Evolutionary conservation across 2,113 vertebrate genomes (phyloP), one percentile per base, ranked within the genome.

Genomic region (Cariama cristata): DNA sequence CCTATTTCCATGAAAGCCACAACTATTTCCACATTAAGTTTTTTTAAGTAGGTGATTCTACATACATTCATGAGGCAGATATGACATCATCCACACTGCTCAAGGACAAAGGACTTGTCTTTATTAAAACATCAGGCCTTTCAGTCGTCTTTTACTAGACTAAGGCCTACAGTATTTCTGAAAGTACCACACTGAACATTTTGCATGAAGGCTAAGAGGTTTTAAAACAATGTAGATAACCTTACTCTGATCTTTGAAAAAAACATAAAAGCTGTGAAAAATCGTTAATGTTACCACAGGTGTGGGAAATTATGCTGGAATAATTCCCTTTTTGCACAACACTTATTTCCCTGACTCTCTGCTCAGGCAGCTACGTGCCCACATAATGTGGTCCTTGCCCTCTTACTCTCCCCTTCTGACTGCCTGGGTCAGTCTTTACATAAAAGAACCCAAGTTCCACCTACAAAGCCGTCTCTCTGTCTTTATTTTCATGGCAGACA

Each of bases 401-500:
- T 96, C 95, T 96, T 96, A 89, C 96, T 96, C 86, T 97, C 95
- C 91, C 94, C 96, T 97, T 91, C 94, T 97, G 91, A 90, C 95
- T 97, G 95, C 95, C 94, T 97, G 96, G 97, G 97, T 97, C 96
- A 97, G 94, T 89, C 95, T 79, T 83, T 76, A 91, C 95, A 97
- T 96, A 97, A 97, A 97, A 96, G 97, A 97, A 44, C 81, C 89
- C 91, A 97, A 97, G 97, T 97, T 97, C 96, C 96, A 97, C 96
- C 96, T 96, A 97, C 97, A 97, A 97, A 97, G 97, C 97, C 14
- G 86, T 96, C 96, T 96, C 96, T 96, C 96, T 94, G 95, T 97
- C 97, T 97, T 97, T 97, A 97, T 97, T 97, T 97, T 95, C 95
- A 96, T 95, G 94, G 96, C 97, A 97, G 97, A 97, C 97, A 97